Evolutionary conservation across 2,113 vertebrate species (phyloP), one percentile per base, ranked within the genome.

Genomic region (Neoarius graeffei): DNA sequence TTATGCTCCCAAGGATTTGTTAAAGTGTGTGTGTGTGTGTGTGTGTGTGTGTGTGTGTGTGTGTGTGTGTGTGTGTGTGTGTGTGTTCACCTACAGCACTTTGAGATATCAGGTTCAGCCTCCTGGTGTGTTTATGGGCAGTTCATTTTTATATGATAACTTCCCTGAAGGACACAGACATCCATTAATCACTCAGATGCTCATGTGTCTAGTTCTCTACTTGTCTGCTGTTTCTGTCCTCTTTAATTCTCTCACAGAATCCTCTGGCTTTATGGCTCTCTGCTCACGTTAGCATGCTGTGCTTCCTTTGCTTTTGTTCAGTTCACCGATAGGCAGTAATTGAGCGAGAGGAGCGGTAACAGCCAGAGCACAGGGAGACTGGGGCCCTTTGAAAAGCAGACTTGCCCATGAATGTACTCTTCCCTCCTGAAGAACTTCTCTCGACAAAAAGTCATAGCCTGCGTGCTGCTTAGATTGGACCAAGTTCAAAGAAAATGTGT

Each of bases 301-400:
- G 67, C 84, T 88, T 86, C 56, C 64, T 86, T 84, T 86, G 71
- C 88, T 80, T 91, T 89, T 89, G 88, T 91, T 85, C 85, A 86
- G 84, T 81, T 62, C 54, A 25, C 62, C 19, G 85, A 86, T 84
- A 57, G 84, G 56, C 88, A 66, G 59, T 87, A 84, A 86, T 88
- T 85, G 64, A 73, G 62, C 20, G 35, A 85, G 88, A 71, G 83
- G 66, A 80, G 71, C 20, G 84, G 71, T 79, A 74, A 90, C 71
- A 23, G 54, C 30, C 27, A 30, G 84, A 80, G 76, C 67, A 81
- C n/a, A 52, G 23, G 77, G 86, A 81, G 88, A 87, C 67, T 66
- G n/a, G 74, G 76, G 27, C 76, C 71, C 54, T 35, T 81, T 84
- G 57, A 77, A 85, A 85, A 60, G 42, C 42, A 87, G 81, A 85